Evolutionary conservation across 2,888 invertebrate genomes (phyloP).

Genomic region (Agonopterix subpropinquella): DNA sequence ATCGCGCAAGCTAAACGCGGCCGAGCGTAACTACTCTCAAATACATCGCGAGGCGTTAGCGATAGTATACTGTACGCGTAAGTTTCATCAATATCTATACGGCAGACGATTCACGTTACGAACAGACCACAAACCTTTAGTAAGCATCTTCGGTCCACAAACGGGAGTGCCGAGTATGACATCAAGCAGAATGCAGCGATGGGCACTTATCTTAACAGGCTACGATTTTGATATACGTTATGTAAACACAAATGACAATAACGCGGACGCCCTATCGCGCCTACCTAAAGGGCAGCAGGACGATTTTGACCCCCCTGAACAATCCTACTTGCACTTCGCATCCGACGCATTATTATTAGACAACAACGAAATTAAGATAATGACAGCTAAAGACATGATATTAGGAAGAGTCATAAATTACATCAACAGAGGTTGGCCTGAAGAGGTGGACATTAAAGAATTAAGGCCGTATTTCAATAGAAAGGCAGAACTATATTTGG

Average conservation of each 20-base stretch:
- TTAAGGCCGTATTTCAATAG: background rate
- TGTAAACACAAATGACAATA: conserved; percentile 4
- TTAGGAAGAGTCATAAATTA: conserved; percentile 2
- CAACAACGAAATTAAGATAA: background rate
- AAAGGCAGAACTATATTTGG: no score
- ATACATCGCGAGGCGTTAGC: conserved; percentile 9
- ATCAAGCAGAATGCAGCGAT: conserved; percentile 9
- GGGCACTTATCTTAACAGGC: conserved; percentile 8
- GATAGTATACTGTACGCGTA: conserved; percentile 3
- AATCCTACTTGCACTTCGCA: no score
- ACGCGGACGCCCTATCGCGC: background rate
- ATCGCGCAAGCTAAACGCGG: conserved; percentile 4
- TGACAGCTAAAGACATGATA: background rate
- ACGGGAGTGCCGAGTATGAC: conserved; percentile 8
- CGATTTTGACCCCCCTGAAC: no score
- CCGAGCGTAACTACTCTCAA: conserved; percentile 3
- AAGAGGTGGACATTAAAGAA: background rate
- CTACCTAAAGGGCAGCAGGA: conserved; percentile 1
- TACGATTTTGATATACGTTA: conserved; percentile 10
- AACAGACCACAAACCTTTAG: background rate
- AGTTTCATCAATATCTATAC: conserved; percentile 8
- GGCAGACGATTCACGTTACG: conserved; percentile 3
- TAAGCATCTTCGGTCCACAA: conserved; percentile 6
- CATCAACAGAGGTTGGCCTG: conserved; percentile 1
- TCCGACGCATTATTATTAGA: conserved; percentile 6